A percentile compares a stretch with the other conserved stretches of the same genome.
Evolutionary conservation across 2,888 invertebrate genomes (phyloP).

Genomic region (Rhagonycha fulva): DNA sequence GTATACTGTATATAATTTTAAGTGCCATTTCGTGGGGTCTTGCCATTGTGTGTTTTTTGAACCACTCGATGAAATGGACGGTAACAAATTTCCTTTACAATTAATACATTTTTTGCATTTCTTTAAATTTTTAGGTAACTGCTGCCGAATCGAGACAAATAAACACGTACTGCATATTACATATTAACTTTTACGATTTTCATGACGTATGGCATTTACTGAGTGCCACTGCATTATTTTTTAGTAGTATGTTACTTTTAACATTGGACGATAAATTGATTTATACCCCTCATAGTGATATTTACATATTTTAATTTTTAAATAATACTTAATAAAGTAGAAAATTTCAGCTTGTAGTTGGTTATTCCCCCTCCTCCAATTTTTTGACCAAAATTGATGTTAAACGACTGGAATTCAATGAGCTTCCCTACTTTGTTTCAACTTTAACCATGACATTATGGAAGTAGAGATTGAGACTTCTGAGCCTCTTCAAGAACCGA

Average conservation of each 20-base stretch:
- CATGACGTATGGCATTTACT: conserved; percentile 14
- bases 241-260: conserved; percentile 7
- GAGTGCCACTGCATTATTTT: conserved; percentile 11
- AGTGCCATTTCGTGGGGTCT: conserved; percentile 68
- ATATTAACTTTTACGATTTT: conserved; percentile 4
- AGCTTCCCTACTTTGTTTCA: no score
- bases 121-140: conserved; percentile 2
- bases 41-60: conserved; percentile 72
- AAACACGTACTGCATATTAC: background rate
- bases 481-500: no score
- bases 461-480: no score
- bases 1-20: conserved; percentile 65
- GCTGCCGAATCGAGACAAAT: conserved; percentile 7
- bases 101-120: background rate
- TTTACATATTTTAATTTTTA: conserved; percentile 6
- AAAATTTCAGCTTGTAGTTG: background rate
- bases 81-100: conserved; percentile 46
- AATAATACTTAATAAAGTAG: background rate
- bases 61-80: conserved; percentile 70
- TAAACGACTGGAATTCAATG: no score
- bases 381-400: no score
- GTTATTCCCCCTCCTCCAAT: no score
- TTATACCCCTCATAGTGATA: background rate
- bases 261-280: conserved; percentile 5
- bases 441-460: no score